These are phyloP conservation scores for Ascaphus truei DNA, from an alignment of 2,113 vertebrate species.

Conservation along the genomic window DNA sequence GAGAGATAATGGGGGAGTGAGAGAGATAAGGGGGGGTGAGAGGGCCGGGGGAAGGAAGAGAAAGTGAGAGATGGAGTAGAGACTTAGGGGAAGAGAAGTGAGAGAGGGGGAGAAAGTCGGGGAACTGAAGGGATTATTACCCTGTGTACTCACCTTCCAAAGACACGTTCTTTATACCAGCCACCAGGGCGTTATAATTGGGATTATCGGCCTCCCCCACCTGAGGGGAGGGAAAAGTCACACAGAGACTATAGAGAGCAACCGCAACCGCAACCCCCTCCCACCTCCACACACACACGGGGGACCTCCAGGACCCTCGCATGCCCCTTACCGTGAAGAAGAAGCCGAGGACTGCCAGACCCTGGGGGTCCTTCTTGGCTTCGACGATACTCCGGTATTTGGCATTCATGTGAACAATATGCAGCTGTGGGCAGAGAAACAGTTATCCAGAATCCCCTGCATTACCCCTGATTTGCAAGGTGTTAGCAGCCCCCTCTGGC, in stretches of 20 bases:
- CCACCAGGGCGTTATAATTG: constrained; percentile 68
- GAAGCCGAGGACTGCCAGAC: constrained; percentile 73
- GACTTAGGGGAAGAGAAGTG: too few relatives aligned
- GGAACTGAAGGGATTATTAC: too few relatives aligned
- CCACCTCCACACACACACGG: too few relatives aligned
- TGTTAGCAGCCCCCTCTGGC: background rate
- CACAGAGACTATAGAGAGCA: rapidly evolving
- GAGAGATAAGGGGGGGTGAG: too few relatives aligned
- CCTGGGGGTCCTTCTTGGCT: constrained; percentile 62
- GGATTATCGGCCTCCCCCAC: constrained; percentile 60
- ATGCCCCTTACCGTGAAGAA: constrained; percentile 65
- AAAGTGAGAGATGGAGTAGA: too few relatives aligned
- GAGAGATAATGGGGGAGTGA: too few relatives aligned
- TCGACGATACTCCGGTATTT: constrained; percentile 60
- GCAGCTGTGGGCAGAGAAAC: constrained; percentile 61
- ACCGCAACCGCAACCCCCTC: rapidly evolving
- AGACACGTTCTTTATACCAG: constrained; percentile 63
- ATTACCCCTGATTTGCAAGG: background rate
- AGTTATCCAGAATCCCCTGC: too few relatives aligned
- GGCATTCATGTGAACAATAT: constrained; percentile 74
- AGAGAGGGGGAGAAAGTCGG: too few relatives aligned
- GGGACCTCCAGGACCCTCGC: background rate
- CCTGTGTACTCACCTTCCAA: constrained; percentile 56
- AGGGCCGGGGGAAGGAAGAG: too few relatives aligned
- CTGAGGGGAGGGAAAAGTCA: constrained; percentile 25